Base-by-base conservation (phyloP, 2,888 invertebrate species). In the Aporophyla nigra region DNA sequence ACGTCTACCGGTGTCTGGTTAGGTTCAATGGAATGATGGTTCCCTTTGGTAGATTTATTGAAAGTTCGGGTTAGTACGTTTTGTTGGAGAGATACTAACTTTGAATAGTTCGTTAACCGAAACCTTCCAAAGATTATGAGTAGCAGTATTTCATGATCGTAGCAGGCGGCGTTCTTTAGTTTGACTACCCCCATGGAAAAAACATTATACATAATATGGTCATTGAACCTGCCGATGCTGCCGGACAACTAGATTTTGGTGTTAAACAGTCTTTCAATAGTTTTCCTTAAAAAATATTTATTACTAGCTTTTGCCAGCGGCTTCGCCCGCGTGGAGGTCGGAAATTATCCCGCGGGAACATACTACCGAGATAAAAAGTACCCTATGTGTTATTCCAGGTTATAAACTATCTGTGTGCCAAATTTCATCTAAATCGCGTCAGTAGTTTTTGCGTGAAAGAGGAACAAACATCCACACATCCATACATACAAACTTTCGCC, bases 21-120 rank as follows among this genome's bases (percentile, higher is more conserved):
- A 40, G 59, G 14, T 59, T 65, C 54, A 65, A 27, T 68, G 59
- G 12, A n/a, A 14, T 66, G 59, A 70, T 43, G 74, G 61, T 19
- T 53, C 6, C 4, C n/a, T 40, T 21, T 49, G 6, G 27, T 24
- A 19, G 16, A 53, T 54, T 27, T 66, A 49, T 61, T 33, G 24
- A 46, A 16, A 46, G 14, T 33, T 27, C 12, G 51, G n/a, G 27
- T 0, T 59, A 21, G 19, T 54, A 27, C 5, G 19, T 67, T 51
- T 51, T 68, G 40, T 59, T 61, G 51, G 49, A 51, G 21, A 10
- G 19, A 43, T 43, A 21, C 27, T 19, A 19, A 51, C 51, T 51
- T 19, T 19, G 6, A 19, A 7, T 6, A 19, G 51, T 51, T 19
- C 0, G 33, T 54, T 54, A 54, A 12, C n/a, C n/a, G n/a, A 54